Evolutionary conservation across 2,888 invertebrate genomes (phyloP), one percentile per base, ranked within the genome.

Genomic region (Meganola albula): DNA sequence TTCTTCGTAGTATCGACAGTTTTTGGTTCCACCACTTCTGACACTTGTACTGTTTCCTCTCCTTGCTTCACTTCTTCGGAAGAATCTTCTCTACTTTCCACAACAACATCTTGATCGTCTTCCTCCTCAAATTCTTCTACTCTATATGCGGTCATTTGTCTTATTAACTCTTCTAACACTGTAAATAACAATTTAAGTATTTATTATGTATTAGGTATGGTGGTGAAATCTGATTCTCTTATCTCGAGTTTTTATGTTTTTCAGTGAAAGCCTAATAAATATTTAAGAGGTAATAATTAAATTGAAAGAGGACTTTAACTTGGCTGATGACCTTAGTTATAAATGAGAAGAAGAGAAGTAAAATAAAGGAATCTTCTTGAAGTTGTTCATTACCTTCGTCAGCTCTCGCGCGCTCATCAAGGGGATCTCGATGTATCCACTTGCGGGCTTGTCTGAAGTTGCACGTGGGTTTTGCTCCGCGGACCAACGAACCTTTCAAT

Each of bases 371-470:
- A n/a, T n/a, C n/a, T n/a, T n/a, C n/a, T n/a, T n/a, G n/a, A n/a
- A n/a, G 1, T 2, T 11, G 6, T 11, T 23, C 37, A 25, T 50
- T 68, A 89, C 89, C 88, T 72, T 88, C 82, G 58, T 89, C 89
- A 27, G 87, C 87, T 43, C 88, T 65, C 4, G 77, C 72, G 20
- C 69, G 55, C 46, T 83, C 82, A 29, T 83, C 82, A 1, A 76
- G 61, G 0, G 75, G 74, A 30, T 80, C 77, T 3, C 73, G 44
- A 2, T 49, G 61, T 24, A 68, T 42, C 74, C 78, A 83, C 38
- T 80, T 89, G 38, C 95, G 87, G 0, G 93, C 94, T 65, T 94
- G 93, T 21, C 95, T 87, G 66, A 93, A 93, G 67, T 93, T 93
- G 67, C 95, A 95, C 20, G 89, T 84, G 0, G 95, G 95, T 45